phyloP scores from a whole-genome alignment of 2,888 invertebrate genomes.

The Caenorhabditis macrosperma region DNA sequence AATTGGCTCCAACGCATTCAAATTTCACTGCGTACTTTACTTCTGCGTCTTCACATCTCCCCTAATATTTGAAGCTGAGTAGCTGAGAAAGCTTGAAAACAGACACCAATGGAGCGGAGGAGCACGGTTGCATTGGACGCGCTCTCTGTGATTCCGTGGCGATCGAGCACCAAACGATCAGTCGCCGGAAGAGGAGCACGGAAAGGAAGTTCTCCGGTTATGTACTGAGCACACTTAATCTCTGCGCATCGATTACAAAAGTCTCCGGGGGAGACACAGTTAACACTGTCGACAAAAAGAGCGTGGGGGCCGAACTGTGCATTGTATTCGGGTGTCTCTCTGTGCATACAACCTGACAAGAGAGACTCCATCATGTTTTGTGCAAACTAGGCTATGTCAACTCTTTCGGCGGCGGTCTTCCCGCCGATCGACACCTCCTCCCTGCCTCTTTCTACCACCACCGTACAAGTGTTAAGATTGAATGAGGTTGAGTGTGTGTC shows the following conservation, averaged over 20 bases:
- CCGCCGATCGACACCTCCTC: slow-evolving; percentile 1
- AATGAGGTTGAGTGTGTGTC: slow-evolving; percentile 49
- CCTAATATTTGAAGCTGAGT: too few relatives aligned
- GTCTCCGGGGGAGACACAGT: background rate
- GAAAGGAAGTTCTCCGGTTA: slow-evolving; percentile 3
- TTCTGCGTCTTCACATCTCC: too few relatives aligned
- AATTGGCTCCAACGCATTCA: too few relatives aligned
- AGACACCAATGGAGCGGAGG: too few relatives aligned
- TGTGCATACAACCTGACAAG: slow-evolving; percentile 38
- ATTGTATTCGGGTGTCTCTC: slow-evolving; percentile 35
- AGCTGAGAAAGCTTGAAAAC: too few relatives aligned
- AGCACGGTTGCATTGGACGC: too few relatives aligned
- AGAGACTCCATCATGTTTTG: slow-evolving; percentile 52
- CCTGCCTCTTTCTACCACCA: too few relatives aligned
- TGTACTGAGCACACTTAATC: slow-evolving; percentile 1
- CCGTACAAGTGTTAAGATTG: slow-evolving; percentile 55
- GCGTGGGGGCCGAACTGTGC: background rate
- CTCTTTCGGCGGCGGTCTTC: background rate
- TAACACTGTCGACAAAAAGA: slow-evolving; percentile 3
- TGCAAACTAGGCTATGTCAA: slow-evolving; percentile 58
- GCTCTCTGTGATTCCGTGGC: too few relatives aligned
- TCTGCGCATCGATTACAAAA: slow-evolving; percentile 26
- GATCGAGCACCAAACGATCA: background rate
- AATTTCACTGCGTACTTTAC: too few relatives aligned
- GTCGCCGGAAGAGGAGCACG: background rate